Evolutionary conservation across 2,113 vertebrate species (phyloP).

Genomic region (Origma solitaria): DNA sequence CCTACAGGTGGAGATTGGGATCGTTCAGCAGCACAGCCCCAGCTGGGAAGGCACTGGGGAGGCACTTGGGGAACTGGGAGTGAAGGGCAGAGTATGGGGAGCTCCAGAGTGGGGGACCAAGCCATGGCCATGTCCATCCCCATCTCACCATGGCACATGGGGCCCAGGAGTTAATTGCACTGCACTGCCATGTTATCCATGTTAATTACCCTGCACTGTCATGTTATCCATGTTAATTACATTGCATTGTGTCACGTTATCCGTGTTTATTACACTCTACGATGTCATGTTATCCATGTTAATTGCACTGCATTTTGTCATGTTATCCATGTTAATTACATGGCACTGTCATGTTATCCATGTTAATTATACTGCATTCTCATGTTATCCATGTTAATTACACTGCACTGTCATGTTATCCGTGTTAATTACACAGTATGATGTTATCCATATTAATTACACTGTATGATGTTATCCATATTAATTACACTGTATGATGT

Average conservation of each 20-base stretch:
- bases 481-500: neutral
- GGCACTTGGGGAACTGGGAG: neutral
- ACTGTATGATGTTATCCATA: neutral
- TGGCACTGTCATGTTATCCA: no score
- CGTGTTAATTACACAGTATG: neutral
- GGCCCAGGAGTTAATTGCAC: accelerated
- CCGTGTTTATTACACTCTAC: no score
- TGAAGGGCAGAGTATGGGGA: neutral
- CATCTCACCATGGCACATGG: accelerated
- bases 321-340: no score
- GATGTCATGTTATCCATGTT: no score
- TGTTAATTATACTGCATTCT: neutral
- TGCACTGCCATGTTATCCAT: no score
- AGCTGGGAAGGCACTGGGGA: neutral
- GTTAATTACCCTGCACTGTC: no score
- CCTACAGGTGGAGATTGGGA: neutral
- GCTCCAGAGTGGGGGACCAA: neutral
- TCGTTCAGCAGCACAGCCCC: neutral
- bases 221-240: no score
- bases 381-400: no score
- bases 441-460: neutral
- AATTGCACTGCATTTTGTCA: no score
- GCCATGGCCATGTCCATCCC: accelerated
- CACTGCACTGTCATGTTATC: neutral
- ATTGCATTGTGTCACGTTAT: no score